Base-by-base conservation (phyloP, 2,113 vertebrate genomes). In the Oncorhynchus tshawytscha region DNA sequence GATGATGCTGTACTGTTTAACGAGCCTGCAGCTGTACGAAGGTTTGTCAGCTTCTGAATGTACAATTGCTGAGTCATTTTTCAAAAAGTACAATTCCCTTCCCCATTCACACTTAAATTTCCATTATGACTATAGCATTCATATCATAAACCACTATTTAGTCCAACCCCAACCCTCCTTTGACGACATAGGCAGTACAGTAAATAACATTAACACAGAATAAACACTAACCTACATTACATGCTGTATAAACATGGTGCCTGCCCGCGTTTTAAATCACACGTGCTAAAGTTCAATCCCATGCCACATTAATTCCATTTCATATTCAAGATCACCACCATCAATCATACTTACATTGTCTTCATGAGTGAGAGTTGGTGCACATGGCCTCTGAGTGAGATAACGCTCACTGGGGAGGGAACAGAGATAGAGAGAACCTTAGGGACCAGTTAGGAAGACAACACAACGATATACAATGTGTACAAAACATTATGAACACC, bases 301-400 rank as follows among this genome's bases (percentile, higher is more conserved):
- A 18, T 59, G 18, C 49, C 27, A 59, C 25, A 59, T 34, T 20
- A 1, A 59, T 59, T 16, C n/a, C 25, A 18, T 16, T 49, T 4
- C 1, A 18, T 13, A 8, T 6, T 8, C 48, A 2, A 51, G 29
- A 20, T 11, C 39, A 45, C 9, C 51, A 54, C 12, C 13, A 54
- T 13, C 51, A 39, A 16, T 8, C 25, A 29, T 57, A 51, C 90
- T 89, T 81, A 91, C 91, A 92, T 90, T 68, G 74, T 83, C 4
- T 81, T 87, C 84, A 88, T 34, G 39, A 62, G 11, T 72, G 15
- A 67, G 4, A 51, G 39, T 45, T 45, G 9, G 39, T 45, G 54
- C 74, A 70, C 83, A 88, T 88, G 82, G 79, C 86, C 88, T 82
- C 72, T 81, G 24, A 72, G 78, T 73, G 78, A 18, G 45, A 67